Base-by-base conservation (phyloP, 2,888 invertebrate species). In the Saturnia pavonia region DNA sequence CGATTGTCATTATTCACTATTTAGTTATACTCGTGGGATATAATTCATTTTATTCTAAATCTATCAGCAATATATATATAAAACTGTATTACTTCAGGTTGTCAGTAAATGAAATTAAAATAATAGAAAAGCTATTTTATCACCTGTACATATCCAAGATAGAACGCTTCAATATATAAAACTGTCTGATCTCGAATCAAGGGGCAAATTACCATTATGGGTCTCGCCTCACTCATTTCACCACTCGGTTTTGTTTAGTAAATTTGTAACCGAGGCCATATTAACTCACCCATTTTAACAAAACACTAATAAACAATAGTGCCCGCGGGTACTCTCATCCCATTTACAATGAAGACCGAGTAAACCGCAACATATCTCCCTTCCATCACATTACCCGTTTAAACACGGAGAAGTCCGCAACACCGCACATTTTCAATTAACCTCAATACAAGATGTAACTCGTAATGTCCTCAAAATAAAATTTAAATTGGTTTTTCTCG, bases 341-440 rank as follows among this genome's bases (percentile, higher is more conserved):
- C 54, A n/a, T 51, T 68, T 54, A 54, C 40, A 68, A 68, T 68
- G 54, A 51, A 68, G 54, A 69, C 67, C 68, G 69, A 74, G 69
- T 70, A 72, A 74, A 73, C 72, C 73, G 48, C 67, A 69, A 63
- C 72, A 70, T 75, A 14, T 60, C 27, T 60, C 57, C 27, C 25
- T 77, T 78, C 79, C 76, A 70, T 76, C 77, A 74, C 77, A 79
- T 77, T 76, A 79, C 74, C 71, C 77, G 70, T 77, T 72, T 73
- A 76, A 79, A 77, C 73, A 76, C 74, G 74, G 74, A 74, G 74
- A 72, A 19, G 68, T 12, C n/a, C 27, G n/a, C 34, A 54, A 51
- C 54, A 40, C n/a, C 34, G 34, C 34, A 51, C 27, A n/a, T 16
- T 54, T 27, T 22, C 54, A n/a, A n/a, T 40, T n/a, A 34, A 14